Evolutionary conservation across 2,113 vertebrate genomes (phyloP), one percentile per base, ranked within the genome.

Genomic region (Chiloscyllium plagiosum): DNA sequence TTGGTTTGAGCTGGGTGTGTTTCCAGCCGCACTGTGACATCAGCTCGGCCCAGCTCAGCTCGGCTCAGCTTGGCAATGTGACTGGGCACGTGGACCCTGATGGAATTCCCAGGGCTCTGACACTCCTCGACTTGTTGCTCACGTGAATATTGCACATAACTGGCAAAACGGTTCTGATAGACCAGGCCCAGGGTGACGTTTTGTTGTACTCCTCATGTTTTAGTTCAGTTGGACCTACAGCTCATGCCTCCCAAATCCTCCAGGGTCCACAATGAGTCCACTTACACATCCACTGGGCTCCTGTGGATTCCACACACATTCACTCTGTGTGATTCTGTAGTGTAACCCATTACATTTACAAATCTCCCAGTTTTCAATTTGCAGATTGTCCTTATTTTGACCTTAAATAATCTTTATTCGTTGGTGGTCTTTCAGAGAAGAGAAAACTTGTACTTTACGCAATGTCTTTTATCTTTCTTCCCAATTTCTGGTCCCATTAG

Each of bases 401-500:
- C 2, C 22, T 8, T 42, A 0, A 4, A 29, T 33, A 29, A 26
- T 89, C n/a, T n/a, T n/a, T 90, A 26, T 20, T 33, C n/a, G 3
- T 22, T 52, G 47, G 85, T 42, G 5, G 80, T 26, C 33, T n/a
- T 69, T 69, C 92, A 94, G 65, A 37, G 42, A 47, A 47, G 42
- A 68, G 10, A 26, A 85, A 26, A 4, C 22, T 10, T 50, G 17
- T 50, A 12, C 22, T 87, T 87, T 87, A 87, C 24, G 10, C 85
- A 87, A 87, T 50, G 97, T 96, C 65, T 96, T 10, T 96, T 96
- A 0, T 70, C 83, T 89, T 65, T 87, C 37, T 92, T n/a, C 94
- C 96, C 26, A 42, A 86, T 52, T 89, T 98, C 98, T 97, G 98
- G 97, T 97, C 97, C 97, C 97, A 96, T 96, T 97, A 99, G 98